Evolutionary conservation across 2,797 vertebrate genomes (phyloP).

Genomic region (Salarias fasciatus): DNA sequence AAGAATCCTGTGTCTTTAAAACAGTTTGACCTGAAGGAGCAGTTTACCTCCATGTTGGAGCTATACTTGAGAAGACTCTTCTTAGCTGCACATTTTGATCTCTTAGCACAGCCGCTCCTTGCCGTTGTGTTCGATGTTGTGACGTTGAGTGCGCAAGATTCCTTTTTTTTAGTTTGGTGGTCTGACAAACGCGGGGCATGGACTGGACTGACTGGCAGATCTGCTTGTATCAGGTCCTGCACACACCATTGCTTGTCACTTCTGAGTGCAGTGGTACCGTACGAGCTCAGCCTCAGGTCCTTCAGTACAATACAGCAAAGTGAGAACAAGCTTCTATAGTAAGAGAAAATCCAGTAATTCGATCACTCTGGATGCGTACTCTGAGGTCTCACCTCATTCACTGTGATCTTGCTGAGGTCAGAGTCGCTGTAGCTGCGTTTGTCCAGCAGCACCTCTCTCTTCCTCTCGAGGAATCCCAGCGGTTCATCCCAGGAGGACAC

Average conservation of each 20-base stretch:
- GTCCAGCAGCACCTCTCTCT: constrained; percentile 72
- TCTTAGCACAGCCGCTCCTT: constrained; percentile 46
- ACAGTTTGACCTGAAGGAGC: neutral
- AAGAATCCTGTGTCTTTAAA: neutral
- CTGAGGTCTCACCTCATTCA: constrained; percentile 42
- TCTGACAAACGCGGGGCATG: constrained; percentile 19
- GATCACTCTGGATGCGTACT: neutral
- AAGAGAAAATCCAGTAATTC: neutral
- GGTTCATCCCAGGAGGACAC: constrained; percentile 81
- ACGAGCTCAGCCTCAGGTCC: constrained; percentile 65
- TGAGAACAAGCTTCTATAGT: constrained; percentile 5
- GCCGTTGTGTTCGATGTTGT: constrained; percentile 16
- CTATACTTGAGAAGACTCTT: constrained; percentile 66
- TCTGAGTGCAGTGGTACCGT: constrained; percentile 43
- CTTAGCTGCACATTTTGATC: constrained; percentile 52
- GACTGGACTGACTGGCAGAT: constrained; percentile 48
- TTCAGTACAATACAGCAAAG: constrained; percentile 46
- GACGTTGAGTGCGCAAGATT: constrained; percentile 14
- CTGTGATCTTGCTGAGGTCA: constrained; percentile 78
- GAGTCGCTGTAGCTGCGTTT: constrained; percentile 85
- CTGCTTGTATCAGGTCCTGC: constrained; percentile 43
- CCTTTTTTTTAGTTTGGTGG: constrained; percentile 34
- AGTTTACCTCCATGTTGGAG: constrained; percentile 77
- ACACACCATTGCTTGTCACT: constrained; percentile 53
- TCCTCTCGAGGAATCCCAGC: constrained; percentile 75